These are phyloP conservation scores for Acanthopagrus latus DNA, from an alignment of 2,797 vertebrate species.

Conservation along the genomic window DNA sequence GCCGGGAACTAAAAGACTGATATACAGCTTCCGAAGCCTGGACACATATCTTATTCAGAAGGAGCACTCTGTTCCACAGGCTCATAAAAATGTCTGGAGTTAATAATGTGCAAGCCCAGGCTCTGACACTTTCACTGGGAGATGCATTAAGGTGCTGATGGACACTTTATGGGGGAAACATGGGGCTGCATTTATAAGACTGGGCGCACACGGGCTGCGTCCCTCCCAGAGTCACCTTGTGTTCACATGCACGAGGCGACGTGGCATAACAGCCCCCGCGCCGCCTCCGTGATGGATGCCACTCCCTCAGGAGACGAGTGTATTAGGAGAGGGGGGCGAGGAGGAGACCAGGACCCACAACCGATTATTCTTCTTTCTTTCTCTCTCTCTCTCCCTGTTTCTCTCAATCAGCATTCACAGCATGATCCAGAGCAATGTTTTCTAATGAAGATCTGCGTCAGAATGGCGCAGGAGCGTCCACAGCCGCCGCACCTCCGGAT, in stretches of 20 bases:
- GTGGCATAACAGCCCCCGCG: conserved; percentile 57
- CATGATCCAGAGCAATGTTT: conserved; percentile 20
- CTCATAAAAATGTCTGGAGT: conserved; percentile 80
- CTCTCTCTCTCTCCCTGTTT: background rate
- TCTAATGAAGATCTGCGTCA: conserved; percentile 43
- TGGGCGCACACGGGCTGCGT: conserved; percentile 54
- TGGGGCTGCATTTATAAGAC: conserved; percentile 78
- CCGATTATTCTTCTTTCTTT: conserved; percentile 25
- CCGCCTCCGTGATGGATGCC: conserved; percentile 73
- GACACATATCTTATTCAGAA: conserved; percentile 78
- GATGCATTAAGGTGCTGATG: conserved; percentile 81
- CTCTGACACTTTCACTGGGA: conserved; percentile 77
- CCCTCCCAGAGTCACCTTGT: conserved; percentile 78
- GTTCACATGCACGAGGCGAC: conserved; percentile 68
- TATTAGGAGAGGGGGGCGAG: conserved; percentile 63
- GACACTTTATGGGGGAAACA: conserved; percentile 81
- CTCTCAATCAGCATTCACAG: conserved; percentile 28
- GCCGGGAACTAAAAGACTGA: conserved; percentile 55
- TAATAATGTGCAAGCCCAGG: conserved; percentile 79
- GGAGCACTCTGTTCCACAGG: conserved; percentile 72
- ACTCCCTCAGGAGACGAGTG: conserved; percentile 71
- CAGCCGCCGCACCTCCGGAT: conserved; percentile 10
- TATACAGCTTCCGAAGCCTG: conserved; percentile 51
- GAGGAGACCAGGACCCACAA: conserved; percentile 38
- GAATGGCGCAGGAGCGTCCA: conserved; percentile 21